Evolutionary conservation across 2,888 invertebrate species (phyloP).

Genomic region (Leucoptera coffeella): DNA sequence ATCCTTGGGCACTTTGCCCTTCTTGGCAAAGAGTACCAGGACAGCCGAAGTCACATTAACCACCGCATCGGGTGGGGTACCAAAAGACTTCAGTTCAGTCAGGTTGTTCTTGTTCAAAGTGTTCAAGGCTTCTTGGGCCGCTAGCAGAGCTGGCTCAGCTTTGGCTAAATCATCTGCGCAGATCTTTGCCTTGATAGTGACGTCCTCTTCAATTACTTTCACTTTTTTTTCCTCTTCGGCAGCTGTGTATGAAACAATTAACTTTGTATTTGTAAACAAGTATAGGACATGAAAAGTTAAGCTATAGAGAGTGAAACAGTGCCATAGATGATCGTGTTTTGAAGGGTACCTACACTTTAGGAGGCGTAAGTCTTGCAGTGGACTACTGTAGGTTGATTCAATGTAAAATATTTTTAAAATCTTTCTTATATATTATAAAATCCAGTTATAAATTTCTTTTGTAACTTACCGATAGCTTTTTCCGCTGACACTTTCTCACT

Average conservation of each 20-base stretch:
- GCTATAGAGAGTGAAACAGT: no score
- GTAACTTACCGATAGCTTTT: slow-evolving; percentile 64
- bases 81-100: slow-evolving; percentile 91
- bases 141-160: slow-evolving; percentile 85
- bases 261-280: background rate
- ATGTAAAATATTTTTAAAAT: background rate
- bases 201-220: slow-evolving; percentile 81
- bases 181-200: slow-evolving; percentile 74
- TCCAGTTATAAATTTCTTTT: no score
- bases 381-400: no score
- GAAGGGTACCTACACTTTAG: no score
- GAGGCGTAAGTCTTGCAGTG: no score
- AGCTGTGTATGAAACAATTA: slow-evolving; percentile 20
- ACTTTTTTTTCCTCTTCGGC: slow-evolving; percentile 88
- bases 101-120: slow-evolving; percentile 90
- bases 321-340: no score
- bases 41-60: slow-evolving; percentile 84
- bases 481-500: slow-evolving; percentile 87
- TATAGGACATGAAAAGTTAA: no score
- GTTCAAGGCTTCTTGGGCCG: slow-evolving; percentile 86
- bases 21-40: slow-evolving; percentile 74
- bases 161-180: slow-evolving; percentile 86
- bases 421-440: no score
- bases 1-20: slow-evolving; percentile 85
- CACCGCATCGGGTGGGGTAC: slow-evolving; percentile 84